Evolutionary conservation across 2,888 invertebrate species (phyloP).

Genomic region (Drosophila paranaensis): DNA sequence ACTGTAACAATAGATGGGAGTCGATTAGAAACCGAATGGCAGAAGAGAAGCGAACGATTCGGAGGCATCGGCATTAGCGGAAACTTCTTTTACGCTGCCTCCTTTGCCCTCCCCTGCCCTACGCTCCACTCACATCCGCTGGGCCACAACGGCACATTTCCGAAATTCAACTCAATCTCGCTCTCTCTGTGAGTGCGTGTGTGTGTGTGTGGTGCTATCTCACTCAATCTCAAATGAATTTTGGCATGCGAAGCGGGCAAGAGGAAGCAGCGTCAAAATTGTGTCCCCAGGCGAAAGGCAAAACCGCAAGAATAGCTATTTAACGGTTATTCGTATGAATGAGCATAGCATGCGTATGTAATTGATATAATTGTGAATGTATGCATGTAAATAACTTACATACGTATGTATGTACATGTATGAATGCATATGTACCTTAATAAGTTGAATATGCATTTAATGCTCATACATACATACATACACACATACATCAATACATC

Average conservation of each 20-base stretch:
- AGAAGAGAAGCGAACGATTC: slow-evolving; percentile 23
- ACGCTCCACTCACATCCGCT: slow-evolving; percentile 45
- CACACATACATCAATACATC: slow-evolving; percentile 5
- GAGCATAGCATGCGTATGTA: slow-evolving; percentile 6
- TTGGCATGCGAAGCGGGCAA: slow-evolving; percentile 29
- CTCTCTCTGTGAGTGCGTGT: too few species aligned
- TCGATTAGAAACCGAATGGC: slow-evolving; percentile 21
- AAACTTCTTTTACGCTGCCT: slow-evolving; percentile 11
- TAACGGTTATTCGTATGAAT: slow-evolving; percentile 35
- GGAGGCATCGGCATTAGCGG: slow-evolving; percentile 26
- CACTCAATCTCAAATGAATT: slow-evolving; percentile 14
- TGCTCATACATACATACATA: not conserved
- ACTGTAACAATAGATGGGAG: slow-evolving; percentile 1
- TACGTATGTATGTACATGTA: not conserved
- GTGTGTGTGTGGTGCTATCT: slow-evolving; percentile 6
- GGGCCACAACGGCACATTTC: slow-evolving; percentile 55
- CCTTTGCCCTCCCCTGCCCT: not conserved
- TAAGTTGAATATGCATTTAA: not conserved
- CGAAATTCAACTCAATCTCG: slow-evolving; percentile 29
- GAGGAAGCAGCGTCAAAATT: slow-evolving; percentile 24
- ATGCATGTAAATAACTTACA: not conserved
- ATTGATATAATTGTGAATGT: too few species aligned
- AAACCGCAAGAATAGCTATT: slow-evolving; percentile 27
- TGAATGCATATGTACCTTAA: not conserved
- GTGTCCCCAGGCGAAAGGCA: slow-evolving; percentile 15